phyloP scores from a whole-genome alignment of 2,113 vertebrate genomes.

The Ciconia maguari region DNA sequence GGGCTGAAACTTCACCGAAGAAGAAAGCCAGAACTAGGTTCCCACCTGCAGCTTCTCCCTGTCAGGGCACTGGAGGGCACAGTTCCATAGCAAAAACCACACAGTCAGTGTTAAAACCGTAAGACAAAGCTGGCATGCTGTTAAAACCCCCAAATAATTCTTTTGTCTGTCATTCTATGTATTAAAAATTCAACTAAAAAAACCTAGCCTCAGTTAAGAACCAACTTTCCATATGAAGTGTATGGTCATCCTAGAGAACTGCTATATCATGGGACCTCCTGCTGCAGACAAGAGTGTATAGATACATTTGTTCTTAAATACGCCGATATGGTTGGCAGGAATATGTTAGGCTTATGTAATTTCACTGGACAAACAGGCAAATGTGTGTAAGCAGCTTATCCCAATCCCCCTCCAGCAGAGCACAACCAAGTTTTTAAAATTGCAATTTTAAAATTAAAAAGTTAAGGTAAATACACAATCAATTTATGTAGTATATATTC shows the following conservation, averaged over 20 bases:
- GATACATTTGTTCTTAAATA: constrained; percentile 49
- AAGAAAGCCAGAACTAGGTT: constrained; percentile 27
- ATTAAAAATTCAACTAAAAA: constrained; percentile 28
- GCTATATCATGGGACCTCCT: constrained; percentile 65
- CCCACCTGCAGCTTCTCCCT: constrained; percentile 43
- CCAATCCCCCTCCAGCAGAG: constrained; percentile 78
- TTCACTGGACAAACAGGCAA: constrained; percentile 77
- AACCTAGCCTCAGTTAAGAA: constrained; percentile 52
- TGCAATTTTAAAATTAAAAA: constrained; percentile 83
- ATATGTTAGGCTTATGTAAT: constrained; percentile 64
- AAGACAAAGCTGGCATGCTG: constrained; percentile 26
- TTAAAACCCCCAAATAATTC: background rate
- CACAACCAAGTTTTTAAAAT: constrained; percentile 79
- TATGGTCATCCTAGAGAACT: constrained; percentile 49
- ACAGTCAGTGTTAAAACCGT: background rate
- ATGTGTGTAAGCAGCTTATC: constrained; percentile 77
- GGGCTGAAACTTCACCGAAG: constrained; percentile 29
- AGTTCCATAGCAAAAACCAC: constrained; percentile 44
- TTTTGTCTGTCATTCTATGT: constrained; percentile 33
- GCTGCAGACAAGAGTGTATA: constrained; percentile 65
- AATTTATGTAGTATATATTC: constrained; percentile 82
- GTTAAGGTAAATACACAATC: constrained; percentile 81
- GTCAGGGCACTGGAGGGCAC: constrained; percentile 44
- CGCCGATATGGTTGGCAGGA: constrained; percentile 60
- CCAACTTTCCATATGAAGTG: constrained; percentile 39